Conservation (phyloP, 2,888 invertebrate species). For the Calameuta pallipes region DNA sequence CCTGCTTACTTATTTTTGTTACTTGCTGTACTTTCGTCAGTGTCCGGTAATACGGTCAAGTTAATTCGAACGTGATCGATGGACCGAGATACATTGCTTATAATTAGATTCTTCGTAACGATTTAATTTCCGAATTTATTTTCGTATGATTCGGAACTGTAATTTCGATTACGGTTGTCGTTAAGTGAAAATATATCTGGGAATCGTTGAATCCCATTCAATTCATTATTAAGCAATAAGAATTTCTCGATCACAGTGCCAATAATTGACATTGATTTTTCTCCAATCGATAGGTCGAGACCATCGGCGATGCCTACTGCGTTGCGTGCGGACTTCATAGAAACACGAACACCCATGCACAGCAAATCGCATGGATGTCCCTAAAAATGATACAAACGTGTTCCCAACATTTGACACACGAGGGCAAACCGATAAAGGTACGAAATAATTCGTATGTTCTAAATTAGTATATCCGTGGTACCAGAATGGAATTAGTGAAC, state of each 20-base stretch:
- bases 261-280: background rate
- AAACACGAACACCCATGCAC: constrained; percentile 87
- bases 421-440: constrained; percentile 91
- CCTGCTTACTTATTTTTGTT: background rate
- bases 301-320: constrained; percentile 96
- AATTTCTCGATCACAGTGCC: background rate
- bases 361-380: constrained; percentile 97
- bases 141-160: background rate
- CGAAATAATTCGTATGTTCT: background rate
- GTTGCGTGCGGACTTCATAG: constrained; percentile 94
- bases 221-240: background rate
- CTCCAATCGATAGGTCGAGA: constrained; percentile 79
- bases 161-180: background rate
- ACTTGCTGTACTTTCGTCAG: background rate
- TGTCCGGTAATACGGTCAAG: background rate
- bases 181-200: background rate
- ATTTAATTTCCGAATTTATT: background rate
- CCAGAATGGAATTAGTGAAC: background rate
- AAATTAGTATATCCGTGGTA: background rate
- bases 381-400: constrained; percentile 94
- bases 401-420: constrained; percentile 87
- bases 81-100: background rate
- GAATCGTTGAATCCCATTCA: background rate
- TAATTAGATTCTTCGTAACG: background rate
- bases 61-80: background rate